Base-by-base conservation (phyloP, 1,140 invertebrate genomes). In the Aphaenogaster floridana region DNA sequence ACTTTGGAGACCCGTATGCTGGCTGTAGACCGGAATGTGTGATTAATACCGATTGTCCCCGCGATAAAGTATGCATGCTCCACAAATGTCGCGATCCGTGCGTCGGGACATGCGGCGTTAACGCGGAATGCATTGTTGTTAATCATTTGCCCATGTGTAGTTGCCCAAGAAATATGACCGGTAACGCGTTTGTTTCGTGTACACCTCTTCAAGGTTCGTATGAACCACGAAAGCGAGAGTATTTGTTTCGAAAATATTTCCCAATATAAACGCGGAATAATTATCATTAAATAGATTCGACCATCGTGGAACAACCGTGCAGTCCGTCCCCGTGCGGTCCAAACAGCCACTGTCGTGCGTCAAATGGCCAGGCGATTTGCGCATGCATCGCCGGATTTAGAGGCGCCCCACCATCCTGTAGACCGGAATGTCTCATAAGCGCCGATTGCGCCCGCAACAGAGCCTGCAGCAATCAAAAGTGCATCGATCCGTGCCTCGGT, bases 141-240 rank as follows among this genome's bases (percentile, higher is more conserved):
- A 97, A 97, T 94, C 98, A 98, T 93, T 96, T 97, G 87, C 97
- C 97, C 15, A 96, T 97, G 84, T 98, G 98, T 90, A 96, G 95
- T 74, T 98, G 97, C 92, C 96, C 97, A 50, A 93, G 94, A 50
- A 97, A 96, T 84, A 97, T 96, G 92, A 96, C 96, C 7, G 97
- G 97, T 80, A 97, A 97, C 94, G 97, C 97, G 21, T 97, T 97
- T 88, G 94, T 96, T 78, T 94, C 96, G 74, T 97, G 97, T 92
- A 94, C 88, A 6, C 91, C 95, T 17, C 71, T 95, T 1, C 87
- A 86, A 93, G 94, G 94, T 95, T 92, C 0, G 94, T 94, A 88
- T 36, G 1, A 34, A 1, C n/a, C 15, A 17, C 6, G 15, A 61
- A 3, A 2, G 0, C 9, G n/a, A 57, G 1, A 34, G 3, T 39